Evolutionary conservation across 2,797 vertebrate genomes (phyloP), one percentile per base, ranked within the genome.

Genomic region (Ptychobarbus kaznakovi): DNA sequence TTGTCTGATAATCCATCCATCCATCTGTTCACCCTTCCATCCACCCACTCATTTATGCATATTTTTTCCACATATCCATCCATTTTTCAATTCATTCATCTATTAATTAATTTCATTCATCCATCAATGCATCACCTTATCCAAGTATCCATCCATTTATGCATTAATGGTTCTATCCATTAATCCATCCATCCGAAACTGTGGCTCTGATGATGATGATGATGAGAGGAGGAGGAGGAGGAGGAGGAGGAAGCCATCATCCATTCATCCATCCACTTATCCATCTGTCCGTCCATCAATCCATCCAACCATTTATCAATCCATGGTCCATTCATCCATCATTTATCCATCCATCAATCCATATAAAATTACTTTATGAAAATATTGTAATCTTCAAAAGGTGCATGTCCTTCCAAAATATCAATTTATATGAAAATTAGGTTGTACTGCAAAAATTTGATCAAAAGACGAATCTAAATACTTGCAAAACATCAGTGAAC

Each of bases 401-500:
- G 28, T n/a, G 18, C 40, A 18, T 73, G 4, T 2, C 12, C 25
- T 10, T 22, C 28, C 35, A 66, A 65, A 22, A 46, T 22, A 32
- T 78, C 0, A 38, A 40, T 40, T 22, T 63, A 53, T 66, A 22
- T 66, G 44, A 75, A 63, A 83, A 65, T 10, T 1, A 74, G 25
- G 22, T 72, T n/a, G 6, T 75, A 66, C 18, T 51, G 58, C 15
- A n/a, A n/a, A 76, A 20, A 40, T 73, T 13, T 49, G 2, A 38
- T 42, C 40, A 46, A 74, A 74, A 63, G 12, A 40, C n/a, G 9
- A 44, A 82, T 73, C 25, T 46, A 63, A 74, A 82, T 38, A 32
- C 12, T 56, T 82, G 40, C 69, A 35, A 82, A 82, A 74, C 69
- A 73, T 22, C 25, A 65, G 8, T 32, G 40, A 75, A 74, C 81